These are phyloP conservation scores for Trichacis sp. DNA, from an alignment of 2,888 invertebrate species.

Conservation along the genomic window DNA sequence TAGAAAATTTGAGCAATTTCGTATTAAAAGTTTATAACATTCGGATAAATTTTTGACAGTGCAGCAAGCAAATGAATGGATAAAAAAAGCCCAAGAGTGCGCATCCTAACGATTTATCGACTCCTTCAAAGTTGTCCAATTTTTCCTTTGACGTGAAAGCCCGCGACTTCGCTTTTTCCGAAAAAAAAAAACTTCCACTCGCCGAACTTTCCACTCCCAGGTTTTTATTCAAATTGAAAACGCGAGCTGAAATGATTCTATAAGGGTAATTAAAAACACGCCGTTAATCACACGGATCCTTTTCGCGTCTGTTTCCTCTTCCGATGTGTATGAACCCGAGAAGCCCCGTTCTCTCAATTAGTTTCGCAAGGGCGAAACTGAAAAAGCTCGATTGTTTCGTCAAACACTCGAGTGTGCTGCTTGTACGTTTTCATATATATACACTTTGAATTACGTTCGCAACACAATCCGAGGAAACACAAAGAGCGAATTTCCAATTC, in stretches of 20 bases:
- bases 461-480: constrained; percentile 31
- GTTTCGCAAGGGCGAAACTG: constrained; percentile 29
- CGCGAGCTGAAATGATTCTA: neutral
- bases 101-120: neutral
- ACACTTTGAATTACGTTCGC: constrained; percentile 28
- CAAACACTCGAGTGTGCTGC: constrained; percentile 12
- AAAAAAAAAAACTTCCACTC: neutral
- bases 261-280: neutral
- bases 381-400: constrained; percentile 26
- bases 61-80: too few relatives aligned
- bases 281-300: neutral
- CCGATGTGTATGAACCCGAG: too few relatives aligned
- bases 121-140: neutral
- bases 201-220: neutral
- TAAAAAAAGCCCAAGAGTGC: too few relatives aligned
- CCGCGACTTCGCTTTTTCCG: neutral
- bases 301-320: too few relatives aligned
- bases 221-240: neutral
- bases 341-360: constrained; percentile 9
- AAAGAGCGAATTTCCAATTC: constrained; percentile 60
- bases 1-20: too few relatives aligned
- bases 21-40: too few relatives aligned
- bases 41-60: too few relatives aligned
- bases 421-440: constrained; percentile 26
- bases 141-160: neutral